Percentiles rank a stretch among this genome's conserved stretches.
Evolutionary conservation across 2,113 vertebrate species (phyloP).

Genomic region (Tinamus guttatus): DNA sequence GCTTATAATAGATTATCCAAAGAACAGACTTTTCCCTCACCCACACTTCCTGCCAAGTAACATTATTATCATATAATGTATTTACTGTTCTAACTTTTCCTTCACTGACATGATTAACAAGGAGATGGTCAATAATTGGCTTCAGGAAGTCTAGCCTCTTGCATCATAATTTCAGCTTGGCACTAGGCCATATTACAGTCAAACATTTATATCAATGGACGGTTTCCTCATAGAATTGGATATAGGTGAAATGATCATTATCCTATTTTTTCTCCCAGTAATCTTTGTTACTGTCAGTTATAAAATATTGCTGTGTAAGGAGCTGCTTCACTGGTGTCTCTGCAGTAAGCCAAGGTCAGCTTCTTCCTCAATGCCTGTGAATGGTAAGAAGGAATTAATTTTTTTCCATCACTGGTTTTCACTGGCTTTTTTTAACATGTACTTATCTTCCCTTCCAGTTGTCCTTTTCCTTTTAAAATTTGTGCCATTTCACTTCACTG

Average conservation of each 20-base stretch:
- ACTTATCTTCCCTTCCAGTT: background rate
- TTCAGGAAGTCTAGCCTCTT: conserved; percentile 24
- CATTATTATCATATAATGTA: background rate
- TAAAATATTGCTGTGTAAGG: conserved; percentile 2
- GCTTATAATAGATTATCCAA: background rate
- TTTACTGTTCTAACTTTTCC: background rate
- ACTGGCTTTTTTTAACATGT: background rate
- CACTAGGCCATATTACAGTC: background rate
- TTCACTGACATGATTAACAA: background rate
- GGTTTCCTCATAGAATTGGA: background rate
- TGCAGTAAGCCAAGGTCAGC: background rate
- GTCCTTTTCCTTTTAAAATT: background rate
- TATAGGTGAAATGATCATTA: background rate
- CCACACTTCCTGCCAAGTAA: background rate
- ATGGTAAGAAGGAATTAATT: background rate
- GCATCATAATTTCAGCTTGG: background rate
- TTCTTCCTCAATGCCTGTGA: background rate
- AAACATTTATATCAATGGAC: background rate
- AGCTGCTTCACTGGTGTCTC: background rate
- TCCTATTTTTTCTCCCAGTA: background rate
- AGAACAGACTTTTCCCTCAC: background rate
- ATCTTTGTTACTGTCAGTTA: conserved; percentile 4
- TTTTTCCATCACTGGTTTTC: background rate
- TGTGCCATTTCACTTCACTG: background rate
- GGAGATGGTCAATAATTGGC: background rate